A percentile compares a stretch with the other conserved stretches of the same genome.
phyloP scores from a whole-genome alignment of 2,797 vertebrate genomes.

The Sylvia borin region DNA sequence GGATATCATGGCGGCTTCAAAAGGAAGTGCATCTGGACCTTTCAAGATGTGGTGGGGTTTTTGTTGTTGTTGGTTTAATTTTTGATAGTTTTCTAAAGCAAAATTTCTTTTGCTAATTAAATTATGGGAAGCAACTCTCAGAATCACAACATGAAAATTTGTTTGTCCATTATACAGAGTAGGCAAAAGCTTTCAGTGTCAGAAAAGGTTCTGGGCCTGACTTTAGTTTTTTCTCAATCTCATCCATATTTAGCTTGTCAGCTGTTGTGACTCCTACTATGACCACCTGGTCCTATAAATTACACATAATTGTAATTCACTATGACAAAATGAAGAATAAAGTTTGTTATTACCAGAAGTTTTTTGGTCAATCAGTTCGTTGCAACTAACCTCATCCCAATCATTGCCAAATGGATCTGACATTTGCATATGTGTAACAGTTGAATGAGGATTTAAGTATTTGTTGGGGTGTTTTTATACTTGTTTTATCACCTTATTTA shows the following conservation, averaged over 20 bases:
- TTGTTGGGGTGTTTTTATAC: not conserved
- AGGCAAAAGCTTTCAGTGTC: not conserved
- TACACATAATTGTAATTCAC: not conserved
- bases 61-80: not conserved
- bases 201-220: not conserved
- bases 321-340: not conserved
- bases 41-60: not conserved
- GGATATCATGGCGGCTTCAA: not conserved
- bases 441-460: not conserved
- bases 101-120: not conserved
- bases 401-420: not conserved
- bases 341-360: not conserved
- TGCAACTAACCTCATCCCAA: not conserved
- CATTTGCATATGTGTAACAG: rapidly evolving
- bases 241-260: not conserved
- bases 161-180: not conserved
- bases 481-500: not conserved
- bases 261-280: not conserved
- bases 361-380: not conserved
- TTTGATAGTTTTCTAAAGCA: not conserved
- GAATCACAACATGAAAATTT: not conserved
- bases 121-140: not conserved
- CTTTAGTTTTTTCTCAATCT: not conserved
- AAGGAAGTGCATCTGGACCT: not conserved
- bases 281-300: not conserved